Evolutionary conservation across 1,140 invertebrate species (phyloP), one percentile per base, ranked within the genome.

Genomic region (Drusus annulatus): DNA sequence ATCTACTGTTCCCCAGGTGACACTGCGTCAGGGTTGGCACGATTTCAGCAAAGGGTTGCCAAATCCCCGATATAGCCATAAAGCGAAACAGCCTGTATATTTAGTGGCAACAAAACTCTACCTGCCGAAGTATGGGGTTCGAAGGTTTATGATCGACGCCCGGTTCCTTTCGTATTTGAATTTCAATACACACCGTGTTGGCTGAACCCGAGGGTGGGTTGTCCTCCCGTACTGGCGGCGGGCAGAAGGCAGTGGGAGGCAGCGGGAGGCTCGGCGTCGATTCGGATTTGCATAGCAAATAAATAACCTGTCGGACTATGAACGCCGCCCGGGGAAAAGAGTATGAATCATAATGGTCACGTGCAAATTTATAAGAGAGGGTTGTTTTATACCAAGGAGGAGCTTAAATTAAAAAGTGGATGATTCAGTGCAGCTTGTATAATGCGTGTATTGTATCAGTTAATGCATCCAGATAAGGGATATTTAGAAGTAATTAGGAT

Each of bases 261-360:
- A 16, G 62, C 21, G 62, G 62, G 36, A 21, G 65, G 36, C 3
- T 17, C 23, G 69, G 21, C 52, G 65, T 58, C 51, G 52, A 63
- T 63, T 21, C 25, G 60, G 75, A 80, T 80, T 80, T 80, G 75
- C 79, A 76, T 80, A 80, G 68, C 79, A 80, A 80, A 80, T 80
- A 80, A 80, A 58, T 75, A 76, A 80, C 79, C 73, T 45, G 79
- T 58, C 52, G 36, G 71, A 76, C 71, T 51, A 75, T 80, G 78
- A 80, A 75, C 73, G 54, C 31, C 79, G 79, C 50, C 62, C 60
- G 3, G 58, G 76, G 31, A 77, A 65, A 60, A 56, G 56, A 17
- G 45, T 77, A 63, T 63, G 76, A 77, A 77, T 77, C 58, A 77
- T 63, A 76, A 76, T 74, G 54, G 65, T 45, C 65, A 69, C 65